Conservation (phyloP, 2,797 vertebrate species). For the Garrulus glandarius region DNA sequence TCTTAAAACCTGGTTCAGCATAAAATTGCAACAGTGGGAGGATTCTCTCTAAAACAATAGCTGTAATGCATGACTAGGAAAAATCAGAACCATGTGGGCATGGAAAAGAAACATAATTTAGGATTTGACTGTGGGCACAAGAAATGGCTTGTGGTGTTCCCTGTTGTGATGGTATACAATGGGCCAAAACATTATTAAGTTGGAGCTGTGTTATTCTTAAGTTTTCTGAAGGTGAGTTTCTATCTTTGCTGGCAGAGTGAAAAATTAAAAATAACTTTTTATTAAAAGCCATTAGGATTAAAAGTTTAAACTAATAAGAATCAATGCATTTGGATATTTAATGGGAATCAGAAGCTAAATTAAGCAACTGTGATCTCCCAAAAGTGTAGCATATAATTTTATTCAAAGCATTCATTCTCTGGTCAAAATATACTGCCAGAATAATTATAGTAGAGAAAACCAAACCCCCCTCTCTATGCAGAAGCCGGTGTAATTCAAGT, state of each 20-base stretch:
- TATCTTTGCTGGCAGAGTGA: neutral
- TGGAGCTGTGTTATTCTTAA: neutral
- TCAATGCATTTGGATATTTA: neutral
- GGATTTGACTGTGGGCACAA: neutral
- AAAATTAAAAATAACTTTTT: neutral
- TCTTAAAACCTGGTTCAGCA: neutral
- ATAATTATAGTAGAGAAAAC: neutral
- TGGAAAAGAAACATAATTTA: neutral
- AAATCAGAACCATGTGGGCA: neutral
- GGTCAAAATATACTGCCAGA: neutral
- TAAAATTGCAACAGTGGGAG: neutral
- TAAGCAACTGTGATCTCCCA: neutral
- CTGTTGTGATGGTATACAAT: neutral
- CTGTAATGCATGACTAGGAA: neutral
- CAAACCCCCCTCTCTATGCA: neutral
- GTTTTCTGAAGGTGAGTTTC: neutral
- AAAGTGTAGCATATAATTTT: neutral
- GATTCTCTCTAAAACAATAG: neutral
- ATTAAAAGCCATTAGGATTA: neutral
- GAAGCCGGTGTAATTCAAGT: neutral
- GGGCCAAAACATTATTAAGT: neutral
- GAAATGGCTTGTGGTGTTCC: neutral
- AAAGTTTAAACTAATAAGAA: neutral
- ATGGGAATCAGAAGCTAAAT: neutral
- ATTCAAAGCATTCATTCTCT: neutral